Evolutionary conservation across 1,140 invertebrate genomes (phyloP).

Genomic region (Drosophila cardini): DNA sequence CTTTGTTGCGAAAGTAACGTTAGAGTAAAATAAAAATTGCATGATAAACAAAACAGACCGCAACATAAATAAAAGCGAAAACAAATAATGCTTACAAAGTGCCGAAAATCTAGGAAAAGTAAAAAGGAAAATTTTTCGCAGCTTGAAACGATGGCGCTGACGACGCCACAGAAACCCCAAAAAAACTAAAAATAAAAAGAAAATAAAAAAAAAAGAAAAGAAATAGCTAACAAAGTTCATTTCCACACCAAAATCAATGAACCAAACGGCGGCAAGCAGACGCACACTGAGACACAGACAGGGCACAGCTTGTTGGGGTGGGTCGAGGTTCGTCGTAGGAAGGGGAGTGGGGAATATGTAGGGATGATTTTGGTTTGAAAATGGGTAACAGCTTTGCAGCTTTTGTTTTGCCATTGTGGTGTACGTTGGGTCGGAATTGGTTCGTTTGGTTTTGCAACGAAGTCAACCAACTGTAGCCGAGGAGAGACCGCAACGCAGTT

Average conservation of each 20-base stretch:
- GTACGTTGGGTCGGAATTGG: slow-evolving; percentile 35
- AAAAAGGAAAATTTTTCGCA: slow-evolving; percentile 11
- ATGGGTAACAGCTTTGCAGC: slow-evolving; percentile 71
- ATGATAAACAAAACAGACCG: slow-evolving; percentile 66
- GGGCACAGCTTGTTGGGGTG: slow-evolving; percentile 70
- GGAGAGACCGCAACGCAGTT: slow-evolving; percentile 66
- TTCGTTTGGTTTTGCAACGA: slow-evolving; percentile 3
- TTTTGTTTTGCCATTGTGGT: slow-evolving; percentile 72
- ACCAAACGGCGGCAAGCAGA: slow-evolving; percentile 61
- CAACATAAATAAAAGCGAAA: slow-evolving; percentile 77
- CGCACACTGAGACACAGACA: slow-evolving; percentile 54
- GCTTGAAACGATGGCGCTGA: slow-evolving; percentile 15
- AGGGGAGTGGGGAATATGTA: not conserved
- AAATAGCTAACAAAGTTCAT: slow-evolving; percentile 74
- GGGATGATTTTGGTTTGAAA: slow-evolving; percentile 20
- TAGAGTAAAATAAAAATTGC: slow-evolving; percentile 54
- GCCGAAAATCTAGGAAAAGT: slow-evolving; percentile 62
- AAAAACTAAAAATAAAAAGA: too few relatives aligned
- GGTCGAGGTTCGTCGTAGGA: slow-evolving; percentile 41
- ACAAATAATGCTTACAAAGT: slow-evolving; percentile 81
- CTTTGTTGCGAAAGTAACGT: not conserved
- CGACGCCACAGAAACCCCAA: slow-evolving; percentile 24
- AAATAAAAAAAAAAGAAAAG: too few relatives aligned
- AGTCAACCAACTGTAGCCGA: slow-evolving; percentile 51
- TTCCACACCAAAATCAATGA: slow-evolving; percentile 82